Percentiles rank a stretch among this genome's conserved stretches.
Evolutionary conservation across 1,140 invertebrate genomes (phyloP).

Genomic region (Trachymyrmex cornetzi): DNA sequence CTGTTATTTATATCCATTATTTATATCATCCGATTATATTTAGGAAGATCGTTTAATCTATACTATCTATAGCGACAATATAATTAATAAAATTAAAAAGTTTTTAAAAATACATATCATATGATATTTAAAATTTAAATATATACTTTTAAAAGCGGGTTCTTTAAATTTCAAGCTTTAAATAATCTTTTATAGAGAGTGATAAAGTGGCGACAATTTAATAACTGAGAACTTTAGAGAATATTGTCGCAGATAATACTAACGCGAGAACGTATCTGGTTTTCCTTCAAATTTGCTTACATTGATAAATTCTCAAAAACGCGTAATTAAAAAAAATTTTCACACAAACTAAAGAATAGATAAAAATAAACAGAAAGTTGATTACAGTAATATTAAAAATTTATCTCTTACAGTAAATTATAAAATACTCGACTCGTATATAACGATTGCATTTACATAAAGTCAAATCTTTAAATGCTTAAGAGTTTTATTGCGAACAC

Average conservation of each 20-base stretch:
- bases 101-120: too few species aligned
- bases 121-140: not conserved
- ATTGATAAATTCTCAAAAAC: not conserved
- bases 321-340: not conserved
- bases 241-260: too few species aligned
- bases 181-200: not conserved
- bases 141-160: not conserved
- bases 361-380: not conserved
- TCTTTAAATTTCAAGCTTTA: conserved; percentile 1
- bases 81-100: not conserved
- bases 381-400: not conserved
- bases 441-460: not conserved
- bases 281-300: not conserved
- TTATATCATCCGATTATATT: not conserved
- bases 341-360: not conserved
- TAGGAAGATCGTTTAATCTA: not conserved
- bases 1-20: not conserved
- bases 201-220: conserved; percentile 2
- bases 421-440: not conserved
- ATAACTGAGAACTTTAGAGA: not conserved
- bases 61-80: not conserved
- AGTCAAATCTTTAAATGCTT: not conserved
- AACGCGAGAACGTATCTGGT: too few species aligned
- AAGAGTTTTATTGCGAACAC: conserved; percentile 37
- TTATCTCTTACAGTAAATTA: not conserved